These are phyloP conservation scores for Crotalus tigris DNA, from an alignment of 2,113 vertebrate species.

Conservation along the genomic window DNA sequence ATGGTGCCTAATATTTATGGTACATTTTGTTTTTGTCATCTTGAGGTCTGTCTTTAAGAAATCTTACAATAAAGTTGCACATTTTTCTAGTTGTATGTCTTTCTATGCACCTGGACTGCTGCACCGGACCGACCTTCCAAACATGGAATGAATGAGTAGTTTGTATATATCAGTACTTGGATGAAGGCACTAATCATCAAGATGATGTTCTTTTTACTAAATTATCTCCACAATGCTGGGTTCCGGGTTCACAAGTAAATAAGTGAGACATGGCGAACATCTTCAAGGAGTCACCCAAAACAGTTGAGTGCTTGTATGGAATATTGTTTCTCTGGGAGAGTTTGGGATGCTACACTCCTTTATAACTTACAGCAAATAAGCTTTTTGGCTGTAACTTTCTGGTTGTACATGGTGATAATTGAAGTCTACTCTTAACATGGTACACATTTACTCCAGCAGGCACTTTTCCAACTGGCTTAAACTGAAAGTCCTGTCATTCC, in stretches of 20 bases:
- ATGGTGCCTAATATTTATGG: slow-evolving; percentile 72
- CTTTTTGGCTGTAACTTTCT: neutral
- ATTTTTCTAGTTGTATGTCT: slow-evolving; percentile 63
- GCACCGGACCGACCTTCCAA: neutral
- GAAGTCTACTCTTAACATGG: neutral
- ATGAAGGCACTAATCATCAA: neutral
- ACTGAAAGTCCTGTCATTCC: neutral
- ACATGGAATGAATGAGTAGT: neutral
- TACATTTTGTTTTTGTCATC: slow-evolving; percentile 67
- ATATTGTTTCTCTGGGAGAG: neutral
- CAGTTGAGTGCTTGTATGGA: neutral
- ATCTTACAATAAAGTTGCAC: slow-evolving; percentile 70
- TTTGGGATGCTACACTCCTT: no score
- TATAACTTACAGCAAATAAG: neutral
- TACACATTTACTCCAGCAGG: neutral
- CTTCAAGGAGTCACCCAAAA: neutral
- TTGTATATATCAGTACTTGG: neutral
- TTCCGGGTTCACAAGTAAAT: neutral
- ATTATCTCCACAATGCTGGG: neutral
- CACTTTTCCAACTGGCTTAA: neutral
- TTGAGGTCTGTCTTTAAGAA: slow-evolving; percentile 65
- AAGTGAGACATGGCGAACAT: neutral
- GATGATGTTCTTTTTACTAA: neutral
- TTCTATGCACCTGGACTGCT: neutral
- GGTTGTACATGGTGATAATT: neutral